Percentiles rank a stretch among this genome's conserved stretches.
phyloP scores from a whole-genome alignment of 2,797 vertebrate species.

The Sebastes vulpes region DNA sequence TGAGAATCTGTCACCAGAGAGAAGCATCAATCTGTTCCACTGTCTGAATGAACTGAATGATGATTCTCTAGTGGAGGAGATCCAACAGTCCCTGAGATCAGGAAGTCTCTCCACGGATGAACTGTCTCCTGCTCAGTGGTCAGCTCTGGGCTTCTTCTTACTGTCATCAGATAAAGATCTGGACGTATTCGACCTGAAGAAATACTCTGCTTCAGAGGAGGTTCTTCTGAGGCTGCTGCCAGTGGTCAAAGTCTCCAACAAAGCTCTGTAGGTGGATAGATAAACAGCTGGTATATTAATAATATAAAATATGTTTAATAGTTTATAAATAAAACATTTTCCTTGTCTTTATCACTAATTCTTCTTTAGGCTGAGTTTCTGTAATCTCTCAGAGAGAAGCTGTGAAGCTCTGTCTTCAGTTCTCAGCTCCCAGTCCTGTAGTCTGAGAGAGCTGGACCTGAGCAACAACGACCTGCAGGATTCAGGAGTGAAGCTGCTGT shows the following conservation, averaged over 20 bases:
- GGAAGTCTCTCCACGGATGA: not conserved
- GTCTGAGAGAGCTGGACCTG: not conserved
- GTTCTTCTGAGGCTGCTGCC: not conserved
- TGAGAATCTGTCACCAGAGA: not conserved
- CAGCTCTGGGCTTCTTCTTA: not conserved
- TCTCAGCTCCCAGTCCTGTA: not conserved
- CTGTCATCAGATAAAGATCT: not conserved
- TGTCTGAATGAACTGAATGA: not conserved
- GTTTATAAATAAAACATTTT: no score
- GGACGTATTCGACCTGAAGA: not conserved
- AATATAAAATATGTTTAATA: no score
- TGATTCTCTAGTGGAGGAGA: not conserved
- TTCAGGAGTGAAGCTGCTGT: not conserved
- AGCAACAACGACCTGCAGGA: no score
- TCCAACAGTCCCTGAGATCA: not conserved
- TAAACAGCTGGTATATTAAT: no score
- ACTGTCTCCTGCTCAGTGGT: not conserved
- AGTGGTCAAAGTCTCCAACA: not conserved
- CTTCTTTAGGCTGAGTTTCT: not conserved
- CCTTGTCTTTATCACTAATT: fast-evolving
- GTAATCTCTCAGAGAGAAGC: no score
- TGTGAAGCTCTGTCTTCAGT: no score
- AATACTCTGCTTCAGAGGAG: not conserved
- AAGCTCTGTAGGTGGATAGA: not conserved
- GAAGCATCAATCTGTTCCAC: conserved; percentile 18